Percentiles rank a stretch among this genome's conserved stretches.
Conservation (phyloP, 1,140 invertebrate species). For the Drosophila trapezifrons region DNA sequence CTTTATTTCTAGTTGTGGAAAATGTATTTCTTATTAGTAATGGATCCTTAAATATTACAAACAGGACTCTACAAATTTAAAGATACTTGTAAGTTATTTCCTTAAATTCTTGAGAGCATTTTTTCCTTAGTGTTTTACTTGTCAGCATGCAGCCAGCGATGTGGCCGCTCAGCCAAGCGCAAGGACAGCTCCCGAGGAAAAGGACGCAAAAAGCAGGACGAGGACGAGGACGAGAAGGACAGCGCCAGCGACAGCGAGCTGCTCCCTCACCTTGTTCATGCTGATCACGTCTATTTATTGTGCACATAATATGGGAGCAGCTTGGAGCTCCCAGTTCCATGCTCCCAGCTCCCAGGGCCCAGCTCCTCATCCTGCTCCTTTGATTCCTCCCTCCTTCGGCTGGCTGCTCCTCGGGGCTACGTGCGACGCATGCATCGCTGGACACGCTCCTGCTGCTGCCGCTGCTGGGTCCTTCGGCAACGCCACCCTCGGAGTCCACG, state of each 20-base stretch:
- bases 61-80: no score
- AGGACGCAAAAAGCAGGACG: constrained; percentile 21
- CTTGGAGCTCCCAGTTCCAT: constrained; percentile 12
- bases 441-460: constrained; percentile 72
- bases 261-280: constrained; percentile 69
- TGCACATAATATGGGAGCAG: constrained; percentile 84
- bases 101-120: background rate
- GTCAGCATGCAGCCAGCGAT: constrained; percentile 72
- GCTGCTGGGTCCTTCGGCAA: constrained; percentile 40
- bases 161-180: constrained; percentile 71
- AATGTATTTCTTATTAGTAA: background rate
- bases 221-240: constrained; percentile 15
- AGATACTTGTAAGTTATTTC: background rate
- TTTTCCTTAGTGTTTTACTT: constrained; percentile 27
- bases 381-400: constrained; percentile 23
- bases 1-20: background rate
- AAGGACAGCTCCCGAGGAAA: constrained; percentile 56
- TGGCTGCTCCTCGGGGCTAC: constrained; percentile 69
- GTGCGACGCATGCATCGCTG: constrained; percentile 81
- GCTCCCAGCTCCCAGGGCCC: background rate
- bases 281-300: constrained; percentile 84
- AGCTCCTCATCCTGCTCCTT: constrained; percentile 21
- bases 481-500: constrained; percentile 6
- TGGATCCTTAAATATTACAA: no score
- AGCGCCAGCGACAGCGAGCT: constrained; percentile 39